phyloP scores from a whole-genome alignment of 2,888 invertebrate species.

The Lymantria dispar region DNA sequence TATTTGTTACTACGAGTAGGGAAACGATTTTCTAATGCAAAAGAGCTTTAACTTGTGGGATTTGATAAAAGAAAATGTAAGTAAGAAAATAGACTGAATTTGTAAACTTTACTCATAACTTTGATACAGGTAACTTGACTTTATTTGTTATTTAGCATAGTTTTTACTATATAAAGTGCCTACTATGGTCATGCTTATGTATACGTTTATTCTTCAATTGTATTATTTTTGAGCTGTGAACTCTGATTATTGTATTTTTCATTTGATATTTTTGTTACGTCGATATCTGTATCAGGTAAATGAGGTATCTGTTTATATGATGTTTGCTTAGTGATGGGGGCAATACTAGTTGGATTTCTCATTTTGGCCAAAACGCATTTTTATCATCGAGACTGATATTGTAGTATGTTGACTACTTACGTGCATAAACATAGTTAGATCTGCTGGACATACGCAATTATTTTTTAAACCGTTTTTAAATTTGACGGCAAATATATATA shows the following conservation, averaged over 20 bases:
- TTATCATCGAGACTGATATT: conserved; percentile 79
- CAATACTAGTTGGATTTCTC: conserved; percentile 71
- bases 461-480: conserved; percentile 69
- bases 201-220: conserved; percentile 14
- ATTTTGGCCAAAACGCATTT: conserved; percentile 79
- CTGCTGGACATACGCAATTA: conserved; percentile 71
- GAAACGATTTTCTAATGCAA: conserved; percentile 61
- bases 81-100: conserved; percentile 72
- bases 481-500: conserved; percentile 69
- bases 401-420: conserved; percentile 71
- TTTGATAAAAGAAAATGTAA: conserved; percentile 63
- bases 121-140: conserved; percentile 74
- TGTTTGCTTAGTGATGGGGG: conserved; percentile 49
- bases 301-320: conserved; percentile 51
- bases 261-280: conserved; percentile 26
- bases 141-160: conserved; percentile 51
- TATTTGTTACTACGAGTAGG: conserved; percentile 49
- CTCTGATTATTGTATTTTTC: conserved; percentile 8
- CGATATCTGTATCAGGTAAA: conserved; percentile 68
- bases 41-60: conserved; percentile 74
- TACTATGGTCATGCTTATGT: conserved; percentile 34
- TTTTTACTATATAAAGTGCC: conserved; percentile 50
- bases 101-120: conserved; percentile 71
- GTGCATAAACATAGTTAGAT: conserved; percentile 69
- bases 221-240: background rate